Evolutionary conservation across 2,797 vertebrate genomes (phyloP).

Genomic region (Sciaenops ocellatus): DNA sequence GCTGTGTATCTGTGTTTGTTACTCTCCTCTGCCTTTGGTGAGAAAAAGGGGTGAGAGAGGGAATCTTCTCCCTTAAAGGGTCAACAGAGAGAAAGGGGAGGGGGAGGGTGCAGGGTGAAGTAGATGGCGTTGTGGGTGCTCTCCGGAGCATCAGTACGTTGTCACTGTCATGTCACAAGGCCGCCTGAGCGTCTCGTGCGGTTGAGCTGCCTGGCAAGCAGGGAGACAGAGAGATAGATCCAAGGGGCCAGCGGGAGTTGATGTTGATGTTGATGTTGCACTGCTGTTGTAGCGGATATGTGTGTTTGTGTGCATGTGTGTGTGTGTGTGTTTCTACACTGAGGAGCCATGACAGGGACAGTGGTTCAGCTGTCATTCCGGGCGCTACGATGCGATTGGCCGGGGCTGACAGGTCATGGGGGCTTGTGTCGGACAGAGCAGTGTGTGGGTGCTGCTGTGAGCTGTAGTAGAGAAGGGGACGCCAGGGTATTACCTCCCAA

Average conservation of each 20-base stretch:
- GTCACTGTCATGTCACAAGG: conserved; percentile 84
- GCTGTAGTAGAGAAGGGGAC: conserved; percentile 38
- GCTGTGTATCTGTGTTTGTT: conserved; percentile 10
- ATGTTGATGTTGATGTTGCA: conserved; percentile 69
- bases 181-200: conserved; percentile 75
- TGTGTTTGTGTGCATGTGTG: conserved; percentile 53
- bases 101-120: conserved; percentile 39
- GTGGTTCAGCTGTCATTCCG: conserved; percentile 82
- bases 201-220: conserved; percentile 68
- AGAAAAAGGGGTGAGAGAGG: conserved; percentile 30
- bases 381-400: conserved; percentile 71
- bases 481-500: conserved; percentile 70
- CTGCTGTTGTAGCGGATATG: conserved; percentile 60
- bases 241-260: conserved; percentile 68
- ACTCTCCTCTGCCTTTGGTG: conserved; percentile 1
- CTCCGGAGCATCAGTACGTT: conserved; percentile 74
- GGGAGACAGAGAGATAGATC: conserved; percentile 65
- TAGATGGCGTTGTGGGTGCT: conserved; percentile 58
- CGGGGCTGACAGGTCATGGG: conserved; percentile 77
- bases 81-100: conserved; percentile 44
- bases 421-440: conserved; percentile 69
- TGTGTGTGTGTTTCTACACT: conserved; percentile 72
- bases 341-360: conserved; percentile 85
- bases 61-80: conserved; percentile 46
- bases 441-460: conserved; percentile 33